These are phyloP conservation scores for Urophycis tenuis DNA, from an alignment of 2,797 vertebrate genomes.

Conservation along the genomic window DNA sequence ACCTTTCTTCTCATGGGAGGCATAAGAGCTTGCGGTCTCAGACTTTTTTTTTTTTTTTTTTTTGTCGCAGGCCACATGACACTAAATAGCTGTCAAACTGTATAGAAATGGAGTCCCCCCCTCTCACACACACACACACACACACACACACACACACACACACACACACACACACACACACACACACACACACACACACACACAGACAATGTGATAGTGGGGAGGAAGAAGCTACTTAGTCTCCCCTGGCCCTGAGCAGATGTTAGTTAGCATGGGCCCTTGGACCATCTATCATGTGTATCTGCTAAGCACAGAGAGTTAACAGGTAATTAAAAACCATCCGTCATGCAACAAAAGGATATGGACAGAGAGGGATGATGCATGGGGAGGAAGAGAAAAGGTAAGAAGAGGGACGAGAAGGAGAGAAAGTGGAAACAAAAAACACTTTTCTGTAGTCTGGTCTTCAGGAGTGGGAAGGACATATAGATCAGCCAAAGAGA, in stretches of 20 bases:
- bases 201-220: not conserved
- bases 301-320: constrained; percentile 66
- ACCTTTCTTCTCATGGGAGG: constrained; percentile 32
- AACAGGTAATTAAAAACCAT: constrained; percentile 72
- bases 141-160: not conserved
- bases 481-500: not conserved
- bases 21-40: constrained; percentile 24
- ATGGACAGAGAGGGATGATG: constrained; percentile 11
- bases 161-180: constrained; percentile 6
- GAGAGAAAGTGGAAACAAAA: not conserved
- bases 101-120: constrained; percentile 59
- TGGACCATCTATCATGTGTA: constrained; percentile 66
- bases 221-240: constrained; percentile 45
- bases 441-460: not conserved
- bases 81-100: constrained; percentile 61
- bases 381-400: not conserved
- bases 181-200: constrained; percentile 5
- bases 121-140: constrained; percentile 1
- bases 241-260: constrained; percentile 56
- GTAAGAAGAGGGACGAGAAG: not conserved
- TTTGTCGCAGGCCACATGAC: constrained; percentile 51
- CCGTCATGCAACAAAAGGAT: constrained; percentile 63
- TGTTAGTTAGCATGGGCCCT: constrained; percentile 55
- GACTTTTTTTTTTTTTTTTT: constrained; percentile 27
- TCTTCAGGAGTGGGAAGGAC: not conserved